These are phyloP conservation scores for Acanthosepion pharaonis DNA, from an alignment of 2,888 invertebrate genomes.

Conservation along the genomic window DNA sequence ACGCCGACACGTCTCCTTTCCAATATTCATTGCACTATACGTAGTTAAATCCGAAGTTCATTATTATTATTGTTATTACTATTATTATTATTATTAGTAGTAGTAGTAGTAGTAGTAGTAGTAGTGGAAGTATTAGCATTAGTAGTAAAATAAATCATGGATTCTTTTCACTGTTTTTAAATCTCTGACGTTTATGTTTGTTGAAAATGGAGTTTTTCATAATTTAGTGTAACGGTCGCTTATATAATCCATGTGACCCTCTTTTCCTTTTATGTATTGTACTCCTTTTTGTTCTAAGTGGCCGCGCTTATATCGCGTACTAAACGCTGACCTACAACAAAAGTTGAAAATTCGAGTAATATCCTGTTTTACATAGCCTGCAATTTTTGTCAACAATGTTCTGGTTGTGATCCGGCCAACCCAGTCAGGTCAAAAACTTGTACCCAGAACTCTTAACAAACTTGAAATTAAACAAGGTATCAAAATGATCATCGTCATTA, in stretches of 20 bases:
- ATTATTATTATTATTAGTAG: neutral
- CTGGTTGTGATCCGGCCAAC: neutral
- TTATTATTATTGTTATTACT: neutral
- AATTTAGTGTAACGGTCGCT: neutral
- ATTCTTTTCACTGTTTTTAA: neutral
- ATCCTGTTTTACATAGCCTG: neutral
- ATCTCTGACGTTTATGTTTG: neutral
- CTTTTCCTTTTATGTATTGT: neutral
- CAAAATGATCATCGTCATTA: no score
- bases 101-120: neutral
- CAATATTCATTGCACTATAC: no score
- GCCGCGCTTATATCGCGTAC: neutral
- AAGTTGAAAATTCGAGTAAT: neutral
- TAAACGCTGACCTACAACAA: neutral
- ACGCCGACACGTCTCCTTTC: no score
- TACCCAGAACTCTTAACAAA: neutral
- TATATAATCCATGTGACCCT: neutral
- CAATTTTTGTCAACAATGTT: conserved; percentile 5
- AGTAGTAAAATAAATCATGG: neutral
- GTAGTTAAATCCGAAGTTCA: neutral
- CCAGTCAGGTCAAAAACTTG: conserved; percentile 6
- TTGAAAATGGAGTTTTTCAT: neutral
- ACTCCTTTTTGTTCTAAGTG: neutral
- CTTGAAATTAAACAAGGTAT: neutral
- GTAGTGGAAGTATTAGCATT: no score